These are phyloP conservation scores for Hofmannophila pseudospretella DNA, from an alignment of 2,888 invertebrate species.

Conservation along the genomic window DNA sequence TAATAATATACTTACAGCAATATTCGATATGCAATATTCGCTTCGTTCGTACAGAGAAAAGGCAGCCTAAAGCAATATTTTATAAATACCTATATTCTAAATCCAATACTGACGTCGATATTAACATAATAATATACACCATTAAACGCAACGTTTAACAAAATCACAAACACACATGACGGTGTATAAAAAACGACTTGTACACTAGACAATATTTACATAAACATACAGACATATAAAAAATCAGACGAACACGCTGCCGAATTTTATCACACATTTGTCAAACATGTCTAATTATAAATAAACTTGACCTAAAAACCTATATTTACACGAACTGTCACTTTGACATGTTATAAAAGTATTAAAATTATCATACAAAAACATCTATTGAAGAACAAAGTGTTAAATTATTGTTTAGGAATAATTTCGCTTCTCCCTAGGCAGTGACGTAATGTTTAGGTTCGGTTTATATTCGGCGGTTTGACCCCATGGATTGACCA, in stretches of 20 bases:
- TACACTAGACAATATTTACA: conserved; percentile 44
- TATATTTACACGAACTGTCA: conserved; percentile 67
- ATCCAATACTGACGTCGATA: conserved; percentile 60
- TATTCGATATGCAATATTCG: not conserved
- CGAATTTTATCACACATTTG: conserved; percentile 34
- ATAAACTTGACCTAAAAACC: conserved; percentile 43
- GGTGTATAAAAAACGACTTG: conserved; percentile 36
- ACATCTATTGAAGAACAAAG: conserved; percentile 33
- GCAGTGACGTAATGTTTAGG: conserved; percentile 41
- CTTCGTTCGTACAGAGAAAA: conserved; percentile 8
- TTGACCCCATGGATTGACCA: no score
- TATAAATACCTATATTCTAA: conserved; percentile 54
- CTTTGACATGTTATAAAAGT: conserved; percentile 40
- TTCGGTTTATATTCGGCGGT: conserved; percentile 4
- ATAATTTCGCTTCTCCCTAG: conserved; percentile 37
- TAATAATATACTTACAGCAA: no score
- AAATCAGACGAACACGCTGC: conserved; percentile 28
- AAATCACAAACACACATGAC: conserved; percentile 52
- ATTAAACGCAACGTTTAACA: conserved; percentile 28
- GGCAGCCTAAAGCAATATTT: conserved; percentile 4
- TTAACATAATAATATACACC: conserved; percentile 49
- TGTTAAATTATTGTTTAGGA: conserved; percentile 32
- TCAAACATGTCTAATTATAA: conserved; percentile 43
- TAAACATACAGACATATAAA: conserved; percentile 45
- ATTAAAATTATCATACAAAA: conserved; percentile 39